phyloP scores from a whole-genome alignment of 2,888 invertebrate genomes.

The Neoitamus cyanurus region DNA sequence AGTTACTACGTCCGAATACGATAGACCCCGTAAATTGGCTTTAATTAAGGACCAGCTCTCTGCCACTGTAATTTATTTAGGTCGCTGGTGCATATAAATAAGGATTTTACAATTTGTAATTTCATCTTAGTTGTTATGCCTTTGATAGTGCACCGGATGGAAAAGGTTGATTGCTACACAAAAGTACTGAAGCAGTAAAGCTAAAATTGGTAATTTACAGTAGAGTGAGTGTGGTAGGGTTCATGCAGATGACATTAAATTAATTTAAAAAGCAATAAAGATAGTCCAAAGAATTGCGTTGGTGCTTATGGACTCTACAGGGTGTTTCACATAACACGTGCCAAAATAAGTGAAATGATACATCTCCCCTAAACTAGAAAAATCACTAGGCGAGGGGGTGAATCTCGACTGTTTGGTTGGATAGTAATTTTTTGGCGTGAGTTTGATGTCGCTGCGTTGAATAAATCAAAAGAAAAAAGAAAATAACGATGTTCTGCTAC shows the following conservation, averaged over 20 bases:
- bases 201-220: neutral
- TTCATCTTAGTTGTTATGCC: neutral
- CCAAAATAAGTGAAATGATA: no score
- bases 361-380: no score
- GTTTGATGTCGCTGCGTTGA: no score
- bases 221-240: neutral
- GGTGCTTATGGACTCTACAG: no score
- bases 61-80: neutral
- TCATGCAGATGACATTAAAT: neutral
- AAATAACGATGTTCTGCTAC: no score
- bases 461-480: no score
- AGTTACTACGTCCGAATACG: neutral
- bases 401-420: no score
- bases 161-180: neutral
- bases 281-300: no score
- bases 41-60: neutral
- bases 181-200: neutral
- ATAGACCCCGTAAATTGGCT: neutral
- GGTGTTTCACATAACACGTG: no score
- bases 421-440: no score
- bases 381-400: no score
- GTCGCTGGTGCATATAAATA: neutral
- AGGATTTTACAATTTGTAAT: neutral
- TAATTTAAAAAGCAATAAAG: no score
- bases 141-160: neutral